These are phyloP conservation scores for Drosophila paulistorum DNA, from an alignment of 1,140 invertebrate species.

Conservation along the genomic window DNA sequence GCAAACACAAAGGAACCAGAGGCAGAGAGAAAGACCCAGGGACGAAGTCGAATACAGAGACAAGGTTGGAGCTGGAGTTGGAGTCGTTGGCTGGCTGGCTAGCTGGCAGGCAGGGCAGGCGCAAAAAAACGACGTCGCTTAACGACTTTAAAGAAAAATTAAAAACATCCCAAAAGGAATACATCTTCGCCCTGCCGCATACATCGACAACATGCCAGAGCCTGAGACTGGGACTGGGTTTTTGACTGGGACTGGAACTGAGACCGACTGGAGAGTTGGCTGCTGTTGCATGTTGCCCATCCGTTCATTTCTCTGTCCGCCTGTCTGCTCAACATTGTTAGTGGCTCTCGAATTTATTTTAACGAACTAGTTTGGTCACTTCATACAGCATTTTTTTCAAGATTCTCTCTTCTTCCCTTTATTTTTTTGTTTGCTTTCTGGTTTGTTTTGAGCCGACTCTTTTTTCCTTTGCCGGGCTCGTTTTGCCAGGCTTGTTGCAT, in stretches of 20 bases:
- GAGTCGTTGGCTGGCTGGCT: conserved; percentile 26
- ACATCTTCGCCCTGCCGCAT: conserved; percentile 78
- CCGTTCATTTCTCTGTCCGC: conserved; percentile 37
- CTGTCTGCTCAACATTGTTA: conserved; percentile 73
- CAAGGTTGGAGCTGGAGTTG: conserved; percentile 1
- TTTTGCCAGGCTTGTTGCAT: conserved; percentile 38
- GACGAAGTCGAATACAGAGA: conserved; percentile 10
- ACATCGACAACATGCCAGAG: conserved; percentile 47
- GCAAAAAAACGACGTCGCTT: conserved; percentile 71
- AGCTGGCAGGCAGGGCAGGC: conserved; percentile 15
- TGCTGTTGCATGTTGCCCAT: conserved; percentile 70
- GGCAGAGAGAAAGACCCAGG: background rate
- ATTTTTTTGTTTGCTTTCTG: conserved; percentile 15
- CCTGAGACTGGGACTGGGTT: conserved; percentile 34
- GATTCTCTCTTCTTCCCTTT: conserved; percentile 11
- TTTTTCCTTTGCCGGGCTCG: background rate
- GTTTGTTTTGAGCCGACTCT: background rate
- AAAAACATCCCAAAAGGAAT: conserved; percentile 82
- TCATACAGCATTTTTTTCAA: conserved; percentile 73
- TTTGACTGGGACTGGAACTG: conserved; percentile 33
- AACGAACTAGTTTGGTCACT: conserved; percentile 82
- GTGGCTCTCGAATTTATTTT: conserved; percentile 81
- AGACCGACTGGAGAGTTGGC: conserved; percentile 31
- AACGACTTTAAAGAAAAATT: conserved; percentile 82
- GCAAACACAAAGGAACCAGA: conserved; percentile 57